Base-by-base conservation (phyloP, 2,113 vertebrate genomes). In the Heterotis niloticus region DNA sequence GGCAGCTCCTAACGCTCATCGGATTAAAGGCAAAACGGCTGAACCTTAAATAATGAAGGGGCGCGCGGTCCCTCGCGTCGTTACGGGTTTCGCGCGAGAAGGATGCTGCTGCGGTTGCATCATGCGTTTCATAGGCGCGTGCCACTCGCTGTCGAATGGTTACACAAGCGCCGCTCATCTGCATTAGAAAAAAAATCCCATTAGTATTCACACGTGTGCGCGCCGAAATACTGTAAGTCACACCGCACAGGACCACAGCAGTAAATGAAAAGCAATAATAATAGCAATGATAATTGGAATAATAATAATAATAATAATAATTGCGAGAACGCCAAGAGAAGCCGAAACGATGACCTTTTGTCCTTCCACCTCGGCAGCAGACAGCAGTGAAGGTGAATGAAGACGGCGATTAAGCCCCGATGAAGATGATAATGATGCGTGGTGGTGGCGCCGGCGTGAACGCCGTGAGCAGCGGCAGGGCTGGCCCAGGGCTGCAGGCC, bases 371-470 rank as follows among this genome's bases (percentile, higher is more conserved):
- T 16, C 23, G 54, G 70, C 24, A 54, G 24, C 54, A 73, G 54
- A 5, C 51, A 23, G n/a, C 51, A 20, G 4, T 24, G 70, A 73
- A 54, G 64, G 64, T 67, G 76, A 77, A 56, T 67, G 44, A 20
- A 51, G 60, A 77, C 14, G 62, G 75, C 26, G 54, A 77, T 77
- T 64, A 66, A 24, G 20, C 26, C 20, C 66, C 17, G 28, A 77
- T 77, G 59, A 76, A 76, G 75, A 52, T 64, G 75, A 66, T 52
- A 44, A 56, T 73, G 70, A 56, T 20, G 34, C 29, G n/a, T 73
- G 70, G 44, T 10, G 64, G 10, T 57, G 44, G 20, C 23, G 71
- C n/a, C 44, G n/a, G 44, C n/a, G 44, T 54, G 5, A 13, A 24
- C n/a, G 71, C 18, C 52, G 13, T 13, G 24, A 73, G 67, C 20